Evolutionary conservation across 2,888 invertebrate species (phyloP).

Genomic region (Mantis religiosa): DNA sequence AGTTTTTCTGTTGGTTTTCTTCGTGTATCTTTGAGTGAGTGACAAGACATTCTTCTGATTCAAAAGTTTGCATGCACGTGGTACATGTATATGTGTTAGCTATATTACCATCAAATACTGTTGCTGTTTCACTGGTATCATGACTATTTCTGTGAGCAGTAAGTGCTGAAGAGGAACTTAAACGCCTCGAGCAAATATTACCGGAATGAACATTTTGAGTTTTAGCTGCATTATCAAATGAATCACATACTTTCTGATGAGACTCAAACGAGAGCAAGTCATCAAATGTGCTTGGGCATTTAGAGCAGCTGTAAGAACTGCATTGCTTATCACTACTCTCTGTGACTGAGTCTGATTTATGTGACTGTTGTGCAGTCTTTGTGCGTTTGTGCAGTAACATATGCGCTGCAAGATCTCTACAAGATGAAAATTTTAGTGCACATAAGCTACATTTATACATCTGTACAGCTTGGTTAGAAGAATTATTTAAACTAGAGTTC

Average conservation of each 20-base stretch:
- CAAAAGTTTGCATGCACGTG: background rate
- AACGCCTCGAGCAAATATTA: background rate
- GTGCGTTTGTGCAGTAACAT: background rate
- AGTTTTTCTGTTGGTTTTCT: background rate
- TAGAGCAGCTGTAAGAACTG: background rate
- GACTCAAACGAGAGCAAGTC: background rate
- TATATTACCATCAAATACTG: background rate
- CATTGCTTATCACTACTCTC: background rate
- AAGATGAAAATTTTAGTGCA: background rate
- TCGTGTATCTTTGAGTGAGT: background rate
- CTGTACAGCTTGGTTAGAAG: background rate
- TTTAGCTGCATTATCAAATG: background rate
- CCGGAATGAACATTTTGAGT: background rate
- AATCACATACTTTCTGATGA: background rate
- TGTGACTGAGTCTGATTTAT: background rate
- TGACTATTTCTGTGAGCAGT: background rate
- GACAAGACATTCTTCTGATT: background rate
- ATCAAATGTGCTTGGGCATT: background rate
- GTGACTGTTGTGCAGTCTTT: too few relatives aligned
- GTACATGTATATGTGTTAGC: background rate
- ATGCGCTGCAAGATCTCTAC: background rate
- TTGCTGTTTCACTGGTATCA: background rate
- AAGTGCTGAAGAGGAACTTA: background rate
- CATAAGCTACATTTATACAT: background rate
- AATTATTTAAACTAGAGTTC: background rate